These are phyloP conservation scores for Crepidodera aurea DNA, from an alignment of 2,888 invertebrate genomes.

Conservation along the genomic window DNA sequence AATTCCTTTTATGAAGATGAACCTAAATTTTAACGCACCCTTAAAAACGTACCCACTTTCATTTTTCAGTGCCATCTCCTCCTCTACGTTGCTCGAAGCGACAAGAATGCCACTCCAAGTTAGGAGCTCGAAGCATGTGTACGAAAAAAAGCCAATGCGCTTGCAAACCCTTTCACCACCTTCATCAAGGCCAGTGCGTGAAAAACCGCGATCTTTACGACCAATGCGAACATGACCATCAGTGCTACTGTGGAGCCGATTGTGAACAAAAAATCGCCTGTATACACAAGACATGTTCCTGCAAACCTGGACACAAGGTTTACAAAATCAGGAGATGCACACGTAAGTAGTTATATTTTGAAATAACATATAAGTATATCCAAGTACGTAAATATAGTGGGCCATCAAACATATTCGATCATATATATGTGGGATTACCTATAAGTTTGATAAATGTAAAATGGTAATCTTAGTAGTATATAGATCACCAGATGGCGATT, in stretches of 20 bases:
- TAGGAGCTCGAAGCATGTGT: constrained; percentile 52
- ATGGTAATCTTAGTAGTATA: too few species aligned
- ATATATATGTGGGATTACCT: too few species aligned
- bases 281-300: constrained; percentile 50
- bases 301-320: constrained; percentile 49
- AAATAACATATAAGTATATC: too few species aligned
- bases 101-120: constrained; percentile 46
- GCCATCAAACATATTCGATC: too few species aligned
- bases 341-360: constrained; percentile 43
- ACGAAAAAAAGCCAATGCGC: constrained; percentile 48
- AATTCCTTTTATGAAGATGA: too few species aligned
- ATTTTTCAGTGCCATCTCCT: constrained; percentile 44
- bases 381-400: too few species aligned
- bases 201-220: constrained; percentile 55
- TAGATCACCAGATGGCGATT: too few species aligned
- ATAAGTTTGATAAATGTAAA: too few species aligned
- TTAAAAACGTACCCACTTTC: too few species aligned
- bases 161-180: constrained; percentile 53
- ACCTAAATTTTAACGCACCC: too few species aligned
- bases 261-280: constrained; percentile 54
- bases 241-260: constrained; percentile 55
- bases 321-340: constrained; percentile 50
- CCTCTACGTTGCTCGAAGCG: constrained; percentile 43
- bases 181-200: constrained; percentile 52
- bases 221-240: constrained; percentile 50